These are phyloP conservation scores for Drymonia ruficornis DNA, from an alignment of 2,888 invertebrate species.

Conservation along the genomic window DNA sequence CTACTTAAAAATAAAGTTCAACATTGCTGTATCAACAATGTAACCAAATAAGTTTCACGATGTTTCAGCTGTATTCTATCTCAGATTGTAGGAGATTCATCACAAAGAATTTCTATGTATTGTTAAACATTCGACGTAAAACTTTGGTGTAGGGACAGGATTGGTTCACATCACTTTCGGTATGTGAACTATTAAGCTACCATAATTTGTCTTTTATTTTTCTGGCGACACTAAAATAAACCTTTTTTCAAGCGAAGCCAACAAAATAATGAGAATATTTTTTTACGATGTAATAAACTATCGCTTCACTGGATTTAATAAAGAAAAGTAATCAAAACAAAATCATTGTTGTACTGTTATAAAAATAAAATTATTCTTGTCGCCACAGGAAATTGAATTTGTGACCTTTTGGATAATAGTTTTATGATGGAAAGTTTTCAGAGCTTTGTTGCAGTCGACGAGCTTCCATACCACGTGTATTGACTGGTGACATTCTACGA, in stretches of 20 bases:
- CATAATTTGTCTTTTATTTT: background rate
- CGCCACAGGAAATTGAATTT: slow-evolving; percentile 19
- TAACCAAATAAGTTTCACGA: too few relatives aligned
- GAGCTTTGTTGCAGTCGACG: background rate
- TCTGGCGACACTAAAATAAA: background rate
- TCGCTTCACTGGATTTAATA: slow-evolving; percentile 1
- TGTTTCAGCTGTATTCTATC: too few relatives aligned
- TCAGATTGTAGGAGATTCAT: too few relatives aligned
- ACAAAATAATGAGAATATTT: slow-evolving; percentile 1
- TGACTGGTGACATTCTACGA: too few relatives aligned
- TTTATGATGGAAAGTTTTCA: background rate
- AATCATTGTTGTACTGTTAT: background rate
- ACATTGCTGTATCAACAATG: too few relatives aligned
- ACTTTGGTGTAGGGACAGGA: too few relatives aligned
- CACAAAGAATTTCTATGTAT: too few relatives aligned
- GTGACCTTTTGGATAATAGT: slow-evolving; percentile 9
- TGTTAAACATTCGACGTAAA: too few relatives aligned
- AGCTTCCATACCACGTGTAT: background rate
- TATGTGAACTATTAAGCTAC: background rate
- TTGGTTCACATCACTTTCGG: too few relatives aligned
- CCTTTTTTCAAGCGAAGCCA: background rate
- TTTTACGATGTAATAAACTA: background rate
- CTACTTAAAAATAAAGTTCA: too few relatives aligned
- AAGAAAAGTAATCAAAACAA: background rate
- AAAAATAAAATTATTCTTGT: slow-evolving; percentile 10